A percentile compares a stretch with the other conserved stretches of the same genome.
Evolutionary conservation across 2,113 vertebrate species (phyloP).

Genomic region (Drymodes brunneopygia): DNA sequence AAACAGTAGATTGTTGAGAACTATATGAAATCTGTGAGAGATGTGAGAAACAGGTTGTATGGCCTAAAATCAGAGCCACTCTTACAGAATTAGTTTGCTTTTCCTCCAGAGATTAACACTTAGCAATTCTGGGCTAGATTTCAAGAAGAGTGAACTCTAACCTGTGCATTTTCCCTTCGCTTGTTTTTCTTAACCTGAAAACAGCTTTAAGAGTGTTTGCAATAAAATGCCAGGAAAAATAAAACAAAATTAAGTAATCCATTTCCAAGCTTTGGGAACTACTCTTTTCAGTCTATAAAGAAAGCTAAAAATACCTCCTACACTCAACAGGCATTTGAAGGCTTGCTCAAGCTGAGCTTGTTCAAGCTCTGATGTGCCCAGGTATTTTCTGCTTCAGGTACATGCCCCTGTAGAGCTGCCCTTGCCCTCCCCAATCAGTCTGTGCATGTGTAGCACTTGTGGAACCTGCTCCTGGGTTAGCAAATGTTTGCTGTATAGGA

Average conservation of each 20-base stretch:
- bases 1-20: neutral
- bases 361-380: neutral
- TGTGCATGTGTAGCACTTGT: neutral
- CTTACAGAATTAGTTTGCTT: conserved; percentile 61
- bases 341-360: neutral
- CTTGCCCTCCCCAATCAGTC: neutral
- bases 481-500: neutral
- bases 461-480: neutral
- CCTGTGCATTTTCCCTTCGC: conserved; percentile 22
- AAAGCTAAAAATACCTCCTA: conserved; percentile 15
- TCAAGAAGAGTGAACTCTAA: conserved; percentile 40
- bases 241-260: conserved; percentile 41
- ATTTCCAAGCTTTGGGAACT: conserved; percentile 10
- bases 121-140: conserved; percentile 57
- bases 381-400: neutral
- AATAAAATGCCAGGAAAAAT: conserved; percentile 50
- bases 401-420: neutral
- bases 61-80: conserved; percentile 17
- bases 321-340: neutral
- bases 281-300: conserved; percentile 5
- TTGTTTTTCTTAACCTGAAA: conserved; percentile 59
- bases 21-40: neutral
- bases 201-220: conserved; percentile 25
- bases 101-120: conserved; percentile 65
- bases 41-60: conserved; percentile 11